Percentiles rank a stretch among this genome's conserved stretches.
These are phyloP conservation scores for Sebastes glaucus DNA, from an alignment of 2,797 vertebrate genomes.

Conservation along the genomic window DNA sequence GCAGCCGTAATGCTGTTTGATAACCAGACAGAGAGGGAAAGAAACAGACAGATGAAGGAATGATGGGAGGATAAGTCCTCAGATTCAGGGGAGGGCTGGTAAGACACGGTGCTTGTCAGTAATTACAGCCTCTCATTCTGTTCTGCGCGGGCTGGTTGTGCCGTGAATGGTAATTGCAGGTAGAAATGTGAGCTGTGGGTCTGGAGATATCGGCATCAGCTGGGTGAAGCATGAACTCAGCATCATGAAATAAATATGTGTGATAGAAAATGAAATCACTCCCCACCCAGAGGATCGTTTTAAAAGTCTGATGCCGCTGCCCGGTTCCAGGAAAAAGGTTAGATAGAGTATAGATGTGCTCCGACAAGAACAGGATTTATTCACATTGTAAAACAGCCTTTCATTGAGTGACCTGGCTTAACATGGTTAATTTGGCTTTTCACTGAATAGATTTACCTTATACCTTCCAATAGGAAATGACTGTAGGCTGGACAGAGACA, in stretches of 20 bases:
- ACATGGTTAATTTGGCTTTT: background rate
- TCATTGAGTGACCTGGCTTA: background rate
- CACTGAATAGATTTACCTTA: background rate
- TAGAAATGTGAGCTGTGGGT: background rate
- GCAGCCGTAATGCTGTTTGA: conserved; percentile 36
- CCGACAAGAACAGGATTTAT: background rate
- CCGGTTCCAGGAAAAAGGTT: background rate
- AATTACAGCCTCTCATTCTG: conserved; percentile 48
- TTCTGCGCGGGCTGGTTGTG: conserved; percentile 24
- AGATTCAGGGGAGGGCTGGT: conserved; percentile 23
- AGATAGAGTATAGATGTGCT: background rate
- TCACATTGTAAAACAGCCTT: background rate
- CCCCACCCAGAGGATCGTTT: background rate
- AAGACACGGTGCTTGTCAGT: conserved; percentile 36
- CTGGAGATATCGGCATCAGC: background rate
- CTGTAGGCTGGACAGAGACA: background rate
- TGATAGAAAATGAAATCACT: conserved; percentile 26
- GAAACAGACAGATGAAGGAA: conserved; percentile 28
- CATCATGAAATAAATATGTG: conserved; percentile 33
- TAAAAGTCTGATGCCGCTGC: background rate
- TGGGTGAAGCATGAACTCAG: conserved; percentile 32
- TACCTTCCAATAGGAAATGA: background rate
- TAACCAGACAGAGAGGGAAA: conserved; percentile 35
- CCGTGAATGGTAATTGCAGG: conserved; percentile 38
- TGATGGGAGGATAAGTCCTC: conserved; percentile 50